Base-by-base conservation (phyloP, 2,888 invertebrate genomes). In the Cactoblastis cactorum region DNA sequence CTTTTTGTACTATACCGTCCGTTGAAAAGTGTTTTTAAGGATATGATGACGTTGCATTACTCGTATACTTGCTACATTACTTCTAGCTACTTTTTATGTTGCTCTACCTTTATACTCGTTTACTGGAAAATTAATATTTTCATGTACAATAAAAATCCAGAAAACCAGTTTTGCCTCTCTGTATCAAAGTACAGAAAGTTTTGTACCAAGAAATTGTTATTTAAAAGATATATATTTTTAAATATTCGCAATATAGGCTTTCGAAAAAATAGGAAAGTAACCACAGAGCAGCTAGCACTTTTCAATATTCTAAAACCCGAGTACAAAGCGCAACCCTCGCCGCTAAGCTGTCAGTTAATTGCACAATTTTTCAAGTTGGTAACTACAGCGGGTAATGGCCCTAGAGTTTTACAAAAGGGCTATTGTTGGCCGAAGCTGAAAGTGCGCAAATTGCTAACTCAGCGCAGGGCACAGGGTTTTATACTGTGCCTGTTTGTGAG, bases 21-120 rank as follows among this genome's bases (percentile, higher is more conserved):
- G 22, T 1, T 22, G 14, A 22, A 41, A 41, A 41, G 39, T 41
- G 22, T 22, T 41, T 56, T 55, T 57, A 62, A 67, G 62, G 22
- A 41, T 28, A 6, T 28, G 28, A 28, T 28, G 28, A 28, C 9
- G 28, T 28, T 9, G 28, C 28, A 6, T 3, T 6, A 28, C 9
- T 28, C 9, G n/a, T n/a, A n/a, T n/a, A n/a, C n/a, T n/a, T n/a
- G n/a, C n/a, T n/a, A n/a, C n/a, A n/a, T n/a, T n/a, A n/a, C n/a
- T n/a, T n/a, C n/a, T n/a, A n/a, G 28, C 28, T 1, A 28, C 5
- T 28, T 28, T 6, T 6, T 28, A 28, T 28, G 28, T 28, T 28
- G n/a, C n/a, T n/a, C n/a, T n/a, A n/a, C n/a, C n/a, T n/a, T n/a
- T n/a, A n/a, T n/a, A n/a, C n/a, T n/a, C n/a, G n/a, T n/a, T n/a